Conservation (phyloP, 53 echinoderm and acorn worm genomes). For the Paracentrotus lividus region DNA sequence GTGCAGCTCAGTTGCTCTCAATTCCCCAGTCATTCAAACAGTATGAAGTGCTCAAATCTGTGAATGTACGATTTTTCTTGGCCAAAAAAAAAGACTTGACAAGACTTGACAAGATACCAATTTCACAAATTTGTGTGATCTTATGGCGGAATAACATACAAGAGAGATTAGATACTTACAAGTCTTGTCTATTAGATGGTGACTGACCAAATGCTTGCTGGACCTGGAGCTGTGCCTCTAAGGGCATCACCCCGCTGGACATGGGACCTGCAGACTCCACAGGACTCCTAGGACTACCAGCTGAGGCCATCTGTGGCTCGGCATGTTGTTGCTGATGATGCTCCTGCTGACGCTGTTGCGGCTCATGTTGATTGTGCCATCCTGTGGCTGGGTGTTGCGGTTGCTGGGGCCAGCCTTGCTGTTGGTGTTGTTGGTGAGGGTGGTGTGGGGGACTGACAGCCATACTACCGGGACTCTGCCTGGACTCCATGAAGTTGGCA, state of each 20-base stretch:
- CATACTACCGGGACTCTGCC: constrained; percentile 15
- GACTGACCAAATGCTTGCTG: constrained; percentile 54
- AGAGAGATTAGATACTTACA: not conserved
- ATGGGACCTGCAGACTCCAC: constrained; percentile 23
- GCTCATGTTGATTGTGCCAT: constrained; percentile 22
- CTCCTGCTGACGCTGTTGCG: not conserved
- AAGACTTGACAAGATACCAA: no score
- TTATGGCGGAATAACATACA: not conserved
- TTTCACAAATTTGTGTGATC: no score
- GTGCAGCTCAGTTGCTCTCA: not conserved
- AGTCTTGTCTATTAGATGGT: not conserved
- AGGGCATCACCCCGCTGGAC: not conserved
- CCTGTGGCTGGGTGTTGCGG: not conserved
- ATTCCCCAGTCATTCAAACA: not conserved
- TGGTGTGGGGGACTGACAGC: constrained; percentile 14
- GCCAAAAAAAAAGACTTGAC: no score
- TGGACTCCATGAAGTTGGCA: not conserved
- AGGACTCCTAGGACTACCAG: constrained; percentile 57
- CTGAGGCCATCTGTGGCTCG: constrained; percentile 41
- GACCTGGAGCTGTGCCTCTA: constrained; percentile 38
- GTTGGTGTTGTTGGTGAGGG: constrained; percentile 29
- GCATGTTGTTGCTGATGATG: constrained; percentile 15
- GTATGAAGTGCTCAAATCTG: not conserved
- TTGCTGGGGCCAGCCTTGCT: not conserved
- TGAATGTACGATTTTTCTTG: not conserved